phyloP scores from a whole-genome alignment of 2,888 invertebrate genomes.

The Perizoma flavofasciatum region DNA sequence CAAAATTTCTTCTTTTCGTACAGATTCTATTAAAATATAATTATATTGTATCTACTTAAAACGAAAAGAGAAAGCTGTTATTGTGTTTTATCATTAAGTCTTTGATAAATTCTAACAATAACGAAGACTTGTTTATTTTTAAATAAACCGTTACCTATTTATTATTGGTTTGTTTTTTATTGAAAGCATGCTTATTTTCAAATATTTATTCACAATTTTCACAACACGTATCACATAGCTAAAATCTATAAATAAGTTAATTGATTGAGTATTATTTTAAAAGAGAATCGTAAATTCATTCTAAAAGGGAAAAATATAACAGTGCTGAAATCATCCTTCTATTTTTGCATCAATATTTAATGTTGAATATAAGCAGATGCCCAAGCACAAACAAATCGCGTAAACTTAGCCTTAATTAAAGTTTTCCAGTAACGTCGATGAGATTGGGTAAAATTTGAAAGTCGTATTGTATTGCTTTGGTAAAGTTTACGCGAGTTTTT shows the following conservation, averaged over 20 bases:
- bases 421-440: no score
- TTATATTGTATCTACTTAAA: no score
- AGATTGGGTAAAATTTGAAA: no score
- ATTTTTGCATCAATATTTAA: background rate
- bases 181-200: slow-evolving; percentile 1
- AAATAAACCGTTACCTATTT: slow-evolving; percentile 28
- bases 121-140: slow-evolving; percentile 12
- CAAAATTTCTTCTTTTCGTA: no score
- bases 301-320: slow-evolving; percentile 17
- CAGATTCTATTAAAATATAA: no score
- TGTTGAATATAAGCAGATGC: no score
- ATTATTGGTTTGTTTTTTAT: slow-evolving; percentile 15
- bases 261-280: slow-evolving; percentile 24
- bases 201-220: slow-evolving; percentile 36
- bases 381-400: no score
- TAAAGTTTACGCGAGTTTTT: no score
- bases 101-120: slow-evolving; percentile 1
- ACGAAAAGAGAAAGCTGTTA: no score
- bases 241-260: slow-evolving; percentile 28
- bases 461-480: no score
- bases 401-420: no score
- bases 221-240: slow-evolving; percentile 32
- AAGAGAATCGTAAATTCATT: slow-evolving; percentile 19
- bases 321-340: slow-evolving; percentile 8
- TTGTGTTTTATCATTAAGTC: no score